These are phyloP conservation scores for Enoplosus armatus DNA, from an alignment of 2,797 vertebrate genomes.

Conservation along the genomic window DNA sequence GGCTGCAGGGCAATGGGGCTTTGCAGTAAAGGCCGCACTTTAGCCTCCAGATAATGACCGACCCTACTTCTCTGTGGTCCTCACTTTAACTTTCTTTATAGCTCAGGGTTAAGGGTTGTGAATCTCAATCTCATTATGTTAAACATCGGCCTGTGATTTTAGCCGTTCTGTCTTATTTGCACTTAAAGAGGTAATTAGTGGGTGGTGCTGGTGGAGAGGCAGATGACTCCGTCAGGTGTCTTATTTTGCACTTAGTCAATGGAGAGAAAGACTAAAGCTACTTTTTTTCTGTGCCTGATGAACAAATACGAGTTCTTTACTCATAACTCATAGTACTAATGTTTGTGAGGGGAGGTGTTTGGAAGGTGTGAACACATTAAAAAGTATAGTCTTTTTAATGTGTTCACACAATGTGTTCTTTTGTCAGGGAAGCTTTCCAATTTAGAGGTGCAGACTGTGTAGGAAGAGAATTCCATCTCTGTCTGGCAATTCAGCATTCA, in stretches of 20 bases:
- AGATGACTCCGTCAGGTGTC: constrained; percentile 33
- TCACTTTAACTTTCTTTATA: constrained; percentile 56
- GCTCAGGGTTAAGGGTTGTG: constrained; percentile 32
- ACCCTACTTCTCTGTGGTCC: constrained; percentile 30
- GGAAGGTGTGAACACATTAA: constrained; percentile 9
- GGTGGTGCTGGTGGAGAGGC: constrained; percentile 8
- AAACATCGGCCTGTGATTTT: constrained; percentile 50
- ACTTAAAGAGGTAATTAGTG: constrained; percentile 54
- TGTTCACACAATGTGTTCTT: constrained; percentile 22
- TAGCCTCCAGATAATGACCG: constrained; percentile 59
- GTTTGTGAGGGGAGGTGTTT: constrained; percentile 1
- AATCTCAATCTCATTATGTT: constrained; percentile 62
- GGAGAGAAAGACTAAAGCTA: constrained; percentile 5
- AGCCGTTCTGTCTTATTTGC: constrained; percentile 51
- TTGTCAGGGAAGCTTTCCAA: constrained; percentile 16
- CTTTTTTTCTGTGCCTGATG: not conserved
- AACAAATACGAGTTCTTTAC: constrained; percentile 2
- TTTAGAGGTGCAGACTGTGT: constrained; percentile 47
- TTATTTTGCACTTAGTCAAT: not conserved
- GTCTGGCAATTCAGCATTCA: constrained; percentile 56
- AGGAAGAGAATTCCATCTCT: constrained; percentile 31
- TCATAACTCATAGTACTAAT: constrained; percentile 10
- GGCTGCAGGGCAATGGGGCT: constrained; percentile 58
- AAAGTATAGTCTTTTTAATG: not conserved
- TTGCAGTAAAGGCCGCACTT: constrained; percentile 49